Evolutionary conservation across 2,888 invertebrate species (phyloP), one percentile per base, ranked within the genome.

Genomic region (Anthophora plumipes): DNA sequence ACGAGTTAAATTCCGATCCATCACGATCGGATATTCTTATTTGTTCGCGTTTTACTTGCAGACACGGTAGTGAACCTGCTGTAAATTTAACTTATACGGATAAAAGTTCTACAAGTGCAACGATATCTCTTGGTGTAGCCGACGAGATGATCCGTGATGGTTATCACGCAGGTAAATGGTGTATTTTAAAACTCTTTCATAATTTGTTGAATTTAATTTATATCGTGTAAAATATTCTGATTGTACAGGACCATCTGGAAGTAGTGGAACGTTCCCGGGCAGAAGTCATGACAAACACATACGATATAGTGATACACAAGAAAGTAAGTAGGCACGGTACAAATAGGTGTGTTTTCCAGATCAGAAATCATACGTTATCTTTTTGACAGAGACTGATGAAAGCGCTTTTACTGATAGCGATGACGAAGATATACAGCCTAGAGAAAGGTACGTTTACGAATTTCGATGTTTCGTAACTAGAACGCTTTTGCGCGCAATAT

Each of bases 71-170:
- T 57, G 95, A 96, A 90, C 96, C 96, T 9, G 95, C 96, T 64
- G 95, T 96, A 60, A 95, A 94, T 90, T 92, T 95, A 73, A 94
- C 94, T 70, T 96, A 95, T 90, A 95, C 95, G 20, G 94, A 95
- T 86, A 95, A 95, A 91, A 95, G 96, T 86, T 95, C 95, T 0
- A 95, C 95, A 0, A 95, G 94, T 84, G 95, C 95, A 43, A 95
- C 95, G 3, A 95, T 95, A 84, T 94, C 94, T 71, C 91, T 95
- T 83, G 93, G 94, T 31, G 94, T 94, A 41, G 94, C 93, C 14
- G 93, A 94, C 83, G 93, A 93, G 91, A 88, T 93, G 55, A 93
- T 92, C 60, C 91, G 93, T 25, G 91, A 92, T 66, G 90, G 85
- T 86, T 92, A 92, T 88, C 91, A 90, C 81, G 85, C 92, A 82